Conservation (phyloP, 1,140 invertebrate species). For the Penaeus chinensis region DNA sequence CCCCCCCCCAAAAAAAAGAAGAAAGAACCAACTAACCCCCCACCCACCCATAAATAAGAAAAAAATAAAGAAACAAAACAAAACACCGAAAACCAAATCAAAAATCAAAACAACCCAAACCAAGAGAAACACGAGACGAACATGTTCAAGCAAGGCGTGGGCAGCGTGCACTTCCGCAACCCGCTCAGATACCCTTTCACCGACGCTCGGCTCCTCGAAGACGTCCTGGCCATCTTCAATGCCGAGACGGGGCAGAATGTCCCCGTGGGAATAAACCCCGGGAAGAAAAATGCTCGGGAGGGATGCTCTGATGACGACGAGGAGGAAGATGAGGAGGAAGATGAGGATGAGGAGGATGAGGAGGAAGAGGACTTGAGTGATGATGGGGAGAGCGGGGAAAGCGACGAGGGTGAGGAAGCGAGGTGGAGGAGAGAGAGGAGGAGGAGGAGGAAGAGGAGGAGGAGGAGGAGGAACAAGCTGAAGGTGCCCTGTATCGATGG, state of each 20-base stretch:
- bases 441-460: background rate
- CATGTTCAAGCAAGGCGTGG: conserved; percentile 47
- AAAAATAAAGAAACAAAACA: too few species aligned
- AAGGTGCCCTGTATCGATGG: background rate
- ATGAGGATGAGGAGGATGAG: background rate
- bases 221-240: conserved; percentile 37
- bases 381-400: too few species aligned
- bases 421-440: background rate
- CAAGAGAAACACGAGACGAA: too few species aligned
- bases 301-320: background rate
- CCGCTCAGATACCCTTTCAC: conserved; percentile 48
- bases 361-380: background rate
- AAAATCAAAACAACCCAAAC: too few species aligned
- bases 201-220: conserved; percentile 46
- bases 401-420: background rate
- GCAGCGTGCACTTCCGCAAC: conserved; percentile 48
- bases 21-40: too few species aligned
- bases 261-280: background rate
- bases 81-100: too few species aligned
- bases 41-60: too few species aligned
- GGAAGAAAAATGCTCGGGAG: background rate
- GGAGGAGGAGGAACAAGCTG: background rate
- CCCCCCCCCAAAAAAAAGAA: too few species aligned
- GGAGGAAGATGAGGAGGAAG: background rate
- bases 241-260: background rate